Conservation (phyloP, 2,888 invertebrate species). For the Stenchaetothrips biformis region DNA sequence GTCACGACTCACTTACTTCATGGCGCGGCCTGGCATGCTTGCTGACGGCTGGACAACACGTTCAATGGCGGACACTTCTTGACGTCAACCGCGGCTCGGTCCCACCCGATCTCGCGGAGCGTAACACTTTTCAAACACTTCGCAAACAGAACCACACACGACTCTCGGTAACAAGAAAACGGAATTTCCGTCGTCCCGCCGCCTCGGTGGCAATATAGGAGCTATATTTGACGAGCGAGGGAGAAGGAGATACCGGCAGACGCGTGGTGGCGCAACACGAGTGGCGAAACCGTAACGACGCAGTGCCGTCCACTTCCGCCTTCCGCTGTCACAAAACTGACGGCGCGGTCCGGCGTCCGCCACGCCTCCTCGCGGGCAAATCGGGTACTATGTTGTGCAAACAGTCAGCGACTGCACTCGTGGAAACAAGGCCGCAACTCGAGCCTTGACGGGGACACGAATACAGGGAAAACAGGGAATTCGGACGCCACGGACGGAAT, state of each 20-base stretch:
- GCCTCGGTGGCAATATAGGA: neutral
- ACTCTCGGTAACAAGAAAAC: too few relatives aligned
- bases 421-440: too few relatives aligned
- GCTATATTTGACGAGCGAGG: neutral
- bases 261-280: neutral
- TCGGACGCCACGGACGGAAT: neutral
- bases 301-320: neutral
- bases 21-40: neutral
- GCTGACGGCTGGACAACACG: neutral
- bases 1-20: neutral
- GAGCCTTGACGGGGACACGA: too few relatives aligned
- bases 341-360: neutral
- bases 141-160: neutral
- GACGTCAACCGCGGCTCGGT: neutral
- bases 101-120: neutral
- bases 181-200: neutral
- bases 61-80: neutral
- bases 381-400: neutral
- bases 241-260: neutral
- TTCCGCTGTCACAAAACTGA: neutral
- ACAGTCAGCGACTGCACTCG: neutral
- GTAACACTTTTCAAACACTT: neutral
- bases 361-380: neutral
- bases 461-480: neutral
- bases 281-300: neutral